Evolutionary conservation across 1,140 invertebrate genomes (phyloP), one percentile per base, ranked within the genome.

Genomic region (Lerema accius): DNA sequence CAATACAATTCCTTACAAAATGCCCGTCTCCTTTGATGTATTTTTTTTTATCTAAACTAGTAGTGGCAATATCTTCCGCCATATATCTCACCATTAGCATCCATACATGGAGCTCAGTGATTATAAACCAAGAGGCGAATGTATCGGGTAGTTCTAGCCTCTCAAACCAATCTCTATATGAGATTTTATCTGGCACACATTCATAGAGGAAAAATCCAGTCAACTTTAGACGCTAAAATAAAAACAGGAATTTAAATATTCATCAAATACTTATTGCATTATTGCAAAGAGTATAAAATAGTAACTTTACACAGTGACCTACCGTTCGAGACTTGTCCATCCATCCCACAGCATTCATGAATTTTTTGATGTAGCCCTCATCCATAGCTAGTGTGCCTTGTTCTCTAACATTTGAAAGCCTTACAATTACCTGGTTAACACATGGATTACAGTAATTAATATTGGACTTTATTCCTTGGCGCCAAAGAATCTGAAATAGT

Each of bases 31-130:
- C 92, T 78, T 88, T 88, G 0, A 87, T 53, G 74, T 84, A 86
- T 49, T 84, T 84, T 5, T 81, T 82, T 56, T 84, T 86, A 11
- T 85, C 76, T 13, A 92, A 92, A 1, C 75, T 70, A 19, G 70
- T 48, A 16, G 66, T 14, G 9, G 70, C 55, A 0, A 84, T 49
- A 67, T 93, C 95, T 86, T 96, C 95, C 16, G 94, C 94, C 95
- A 97, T 97, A 4, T 94, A 92, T 40, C 96, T 92, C 10, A 94
- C 92, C 78, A 95, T 89, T 5, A 97, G 69, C 91, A 97, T 93
- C 97, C 97, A 98, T 0, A 97, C 92, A 84, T 98, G 96, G 11
- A 97, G 85, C 84, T 97, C 96, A 1, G 95, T 96, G 1, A 97
- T 88, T 1, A 94, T 78, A 84, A 96, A 97, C 96, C 96, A 97